Percentiles rank a stretch among this genome's conserved stretches.
These are phyloP conservation scores for Nyctereutes procyonoides DNA, from an alignment of 2,113 vertebrate genomes.

Conservation along the genomic window DNA sequence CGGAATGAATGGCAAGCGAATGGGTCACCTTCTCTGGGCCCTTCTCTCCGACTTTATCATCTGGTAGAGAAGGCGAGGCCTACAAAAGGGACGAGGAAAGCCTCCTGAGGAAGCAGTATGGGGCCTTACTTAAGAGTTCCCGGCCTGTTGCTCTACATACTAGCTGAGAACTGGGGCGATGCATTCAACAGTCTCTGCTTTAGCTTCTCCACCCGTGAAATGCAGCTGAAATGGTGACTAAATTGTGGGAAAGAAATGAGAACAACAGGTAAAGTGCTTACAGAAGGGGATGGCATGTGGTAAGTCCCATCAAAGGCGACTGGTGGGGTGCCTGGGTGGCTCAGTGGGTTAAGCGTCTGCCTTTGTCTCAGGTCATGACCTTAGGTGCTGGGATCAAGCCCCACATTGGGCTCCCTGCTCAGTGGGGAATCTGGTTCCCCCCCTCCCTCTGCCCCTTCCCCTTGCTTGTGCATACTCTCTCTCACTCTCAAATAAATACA, in stretches of 20 bases:
- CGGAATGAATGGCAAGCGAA: neutral
- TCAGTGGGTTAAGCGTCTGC: neutral
- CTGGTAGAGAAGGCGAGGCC: neutral
- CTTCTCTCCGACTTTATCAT: neutral
- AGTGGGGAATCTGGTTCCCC: neutral
- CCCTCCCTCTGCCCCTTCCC: neutral
- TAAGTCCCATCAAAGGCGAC: neutral
- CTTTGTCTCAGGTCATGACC: neutral
- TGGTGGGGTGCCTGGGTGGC: neutral
- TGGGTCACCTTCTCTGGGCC: too few species aligned
- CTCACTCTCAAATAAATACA: neutral
- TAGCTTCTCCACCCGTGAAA: neutral
- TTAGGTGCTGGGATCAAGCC: neutral
- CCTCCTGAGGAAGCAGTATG: neutral
- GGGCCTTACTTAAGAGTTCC: too few species aligned
- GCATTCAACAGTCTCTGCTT: neutral
- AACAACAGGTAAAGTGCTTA: neutral
- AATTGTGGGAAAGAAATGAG: neutral
- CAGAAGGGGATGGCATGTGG: neutral
- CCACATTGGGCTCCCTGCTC: neutral
- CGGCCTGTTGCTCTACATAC: neutral
- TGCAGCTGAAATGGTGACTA: neutral
- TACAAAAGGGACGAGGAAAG: neutral
- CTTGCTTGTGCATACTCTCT: neutral
- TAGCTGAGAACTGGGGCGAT: neutral